Evolutionary conservation across 30 jellyfish, hydroid and myxozoan genomes (phyloP).

Genomic region (Aurelia coerulea): DNA sequence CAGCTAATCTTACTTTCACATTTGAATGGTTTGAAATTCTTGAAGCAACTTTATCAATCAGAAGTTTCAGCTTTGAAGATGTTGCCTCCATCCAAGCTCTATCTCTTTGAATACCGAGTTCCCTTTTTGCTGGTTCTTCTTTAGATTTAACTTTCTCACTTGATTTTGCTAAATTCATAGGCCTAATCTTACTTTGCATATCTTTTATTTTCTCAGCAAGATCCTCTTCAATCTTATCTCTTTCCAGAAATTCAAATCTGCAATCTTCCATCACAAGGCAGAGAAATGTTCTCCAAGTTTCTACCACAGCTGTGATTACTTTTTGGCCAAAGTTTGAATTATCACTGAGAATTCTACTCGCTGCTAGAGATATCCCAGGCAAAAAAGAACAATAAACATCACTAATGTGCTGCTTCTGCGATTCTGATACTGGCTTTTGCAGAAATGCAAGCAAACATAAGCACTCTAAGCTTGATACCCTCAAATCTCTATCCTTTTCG

Average conservation of each 20-base stretch:
- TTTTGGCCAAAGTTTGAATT: slow-evolving; percentile 59
- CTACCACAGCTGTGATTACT: slow-evolving; percentile 26
- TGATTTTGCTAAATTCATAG: background rate
- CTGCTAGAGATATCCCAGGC: slow-evolving; percentile 79
- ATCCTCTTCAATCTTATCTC: background rate
- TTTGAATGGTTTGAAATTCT: slow-evolving; percentile 53
- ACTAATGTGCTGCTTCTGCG: slow-evolving; percentile 32
- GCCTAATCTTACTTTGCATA: background rate
- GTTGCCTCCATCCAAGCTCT: slow-evolving; percentile 76
- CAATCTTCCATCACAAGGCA: slow-evolving; percentile 51
- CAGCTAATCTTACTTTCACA: slow-evolving; percentile 54
- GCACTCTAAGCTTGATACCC: slow-evolving; percentile 41
- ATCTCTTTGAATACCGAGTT: slow-evolving; percentile 24
- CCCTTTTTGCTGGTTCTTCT: background rate
- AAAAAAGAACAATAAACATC: slow-evolving; percentile 65
- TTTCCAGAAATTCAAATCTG: slow-evolving; percentile 17
- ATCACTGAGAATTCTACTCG: slow-evolving; percentile 36
- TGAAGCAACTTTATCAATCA: slow-evolving; percentile 65
- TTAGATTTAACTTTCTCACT: background rate
- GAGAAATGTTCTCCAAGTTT: slow-evolving; percentile 39
- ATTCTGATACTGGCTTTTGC: background rate
- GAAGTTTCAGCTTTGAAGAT: slow-evolving; percentile 31
- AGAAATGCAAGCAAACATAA: slow-evolving; percentile 41
- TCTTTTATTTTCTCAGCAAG: slow-evolving; percentile 1
- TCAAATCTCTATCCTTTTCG: slow-evolving; percentile 61